Percentiles rank a stretch among this genome's conserved stretches.
phyloP scores from a whole-genome alignment of 2,797 vertebrate genomes.

The Orientallactaga sibirica region DNA sequence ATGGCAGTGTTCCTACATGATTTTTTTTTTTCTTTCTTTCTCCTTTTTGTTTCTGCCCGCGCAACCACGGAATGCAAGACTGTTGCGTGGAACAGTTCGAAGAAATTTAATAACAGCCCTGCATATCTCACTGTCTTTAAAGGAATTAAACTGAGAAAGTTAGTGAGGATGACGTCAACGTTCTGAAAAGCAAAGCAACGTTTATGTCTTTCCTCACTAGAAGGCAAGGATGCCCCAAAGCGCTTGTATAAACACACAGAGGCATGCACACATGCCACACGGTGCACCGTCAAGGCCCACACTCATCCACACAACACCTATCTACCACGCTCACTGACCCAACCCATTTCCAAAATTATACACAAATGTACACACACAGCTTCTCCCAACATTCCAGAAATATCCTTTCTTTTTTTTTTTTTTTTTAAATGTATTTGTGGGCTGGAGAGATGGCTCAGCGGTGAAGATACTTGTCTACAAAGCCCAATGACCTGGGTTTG shows the following conservation, averaged over 20 bases:
- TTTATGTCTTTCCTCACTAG: background rate
- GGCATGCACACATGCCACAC: no score
- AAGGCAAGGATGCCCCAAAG: background rate
- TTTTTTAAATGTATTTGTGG: no score
- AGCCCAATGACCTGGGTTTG: no score
- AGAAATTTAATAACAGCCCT: slow-evolving; percentile 45
- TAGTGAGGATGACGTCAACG: background rate
- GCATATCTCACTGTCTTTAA: slow-evolving; percentile 3
- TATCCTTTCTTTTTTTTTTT: no score
- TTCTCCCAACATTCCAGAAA: background rate
- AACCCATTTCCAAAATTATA: no score
- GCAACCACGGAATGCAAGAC: background rate
- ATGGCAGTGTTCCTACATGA: slow-evolving; percentile 84
- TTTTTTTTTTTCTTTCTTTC: slow-evolving; percentile 30
- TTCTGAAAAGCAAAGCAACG: background rate
- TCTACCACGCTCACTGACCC: background rate
- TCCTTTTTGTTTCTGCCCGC: background rate
- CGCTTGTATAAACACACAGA: rapidly evolving
- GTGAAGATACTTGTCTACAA: no score
- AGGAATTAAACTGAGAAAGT: slow-evolving; percentile 56
- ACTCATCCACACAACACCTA: background rate
- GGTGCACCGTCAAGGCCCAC: no score
- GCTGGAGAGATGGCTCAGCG: no score
- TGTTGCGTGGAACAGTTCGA: slow-evolving; percentile 37
- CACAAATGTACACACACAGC: no score